A percentile compares a stretch with the other conserved stretches of the same genome.
These are phyloP conservation scores for Amphiprion ocellaris DNA, from an alignment of 2,113 vertebrate species.

Conservation along the genomic window DNA sequence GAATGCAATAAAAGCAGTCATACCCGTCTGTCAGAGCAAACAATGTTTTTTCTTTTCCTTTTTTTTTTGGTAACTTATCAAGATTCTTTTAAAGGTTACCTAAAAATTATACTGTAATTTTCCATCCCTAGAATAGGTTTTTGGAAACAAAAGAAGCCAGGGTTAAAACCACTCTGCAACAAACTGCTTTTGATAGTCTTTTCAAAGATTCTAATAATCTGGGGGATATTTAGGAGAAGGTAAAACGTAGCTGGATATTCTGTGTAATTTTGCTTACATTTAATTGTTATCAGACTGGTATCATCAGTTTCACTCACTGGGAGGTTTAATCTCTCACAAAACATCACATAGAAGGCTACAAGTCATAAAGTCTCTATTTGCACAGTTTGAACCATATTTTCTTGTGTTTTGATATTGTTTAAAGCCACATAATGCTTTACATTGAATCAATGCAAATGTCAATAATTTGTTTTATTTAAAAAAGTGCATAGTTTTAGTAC, in stretches of 20 bases:
- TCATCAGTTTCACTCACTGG: too few species aligned
- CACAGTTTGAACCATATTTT: too few species aligned
- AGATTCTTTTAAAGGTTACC: conserved; percentile 11
- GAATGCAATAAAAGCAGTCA: too few species aligned
- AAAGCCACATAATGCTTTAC: not conserved
- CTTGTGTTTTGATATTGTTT: too few species aligned
- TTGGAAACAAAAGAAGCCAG: not conserved
- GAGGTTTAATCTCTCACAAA: too few species aligned
- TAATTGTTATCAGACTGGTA: too few species aligned
- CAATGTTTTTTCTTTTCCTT: not conserved
- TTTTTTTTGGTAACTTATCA: not conserved
- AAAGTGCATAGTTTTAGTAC: not conserved
- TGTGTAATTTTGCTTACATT: not conserved
- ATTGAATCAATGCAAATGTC: too few species aligned
- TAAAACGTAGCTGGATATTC: not conserved
- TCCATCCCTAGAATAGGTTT: not conserved
- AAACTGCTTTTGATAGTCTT: not conserved
- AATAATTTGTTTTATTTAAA: too few species aligned
- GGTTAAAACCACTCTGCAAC: not conserved
- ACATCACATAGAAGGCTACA: too few species aligned
- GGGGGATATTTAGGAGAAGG: not conserved
- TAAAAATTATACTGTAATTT: not conserved
- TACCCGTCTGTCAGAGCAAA: not conserved
- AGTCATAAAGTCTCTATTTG: too few species aligned
- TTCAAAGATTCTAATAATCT: not conserved